These are phyloP conservation scores for Eutrigla gurnardus DNA, from an alignment of 2,797 vertebrate species.

Conservation along the genomic window DNA sequence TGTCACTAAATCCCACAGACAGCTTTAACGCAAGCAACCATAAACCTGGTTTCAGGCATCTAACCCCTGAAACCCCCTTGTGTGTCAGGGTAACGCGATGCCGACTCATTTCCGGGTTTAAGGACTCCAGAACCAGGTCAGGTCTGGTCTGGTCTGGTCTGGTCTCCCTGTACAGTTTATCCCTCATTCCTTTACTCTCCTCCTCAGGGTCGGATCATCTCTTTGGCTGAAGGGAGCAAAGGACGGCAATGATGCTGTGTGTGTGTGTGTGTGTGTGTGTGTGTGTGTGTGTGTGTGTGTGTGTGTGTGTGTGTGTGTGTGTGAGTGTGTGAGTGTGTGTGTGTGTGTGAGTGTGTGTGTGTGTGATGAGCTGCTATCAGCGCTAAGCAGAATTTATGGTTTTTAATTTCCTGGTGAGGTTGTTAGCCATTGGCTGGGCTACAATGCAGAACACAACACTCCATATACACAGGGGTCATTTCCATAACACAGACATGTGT, in stretches of 20 bases:
- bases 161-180: not conserved
- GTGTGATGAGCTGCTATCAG: constrained; percentile 85
- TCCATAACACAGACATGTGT: constrained; percentile 64
- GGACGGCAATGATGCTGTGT: constrained; percentile 1
- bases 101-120: not conserved
- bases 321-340: not conserved
- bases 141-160: not conserved
- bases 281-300: constrained; percentile 14
- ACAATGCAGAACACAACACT: constrained; percentile 92
- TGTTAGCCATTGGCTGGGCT: constrained; percentile 90
- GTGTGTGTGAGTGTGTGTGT: not conserved
- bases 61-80: too few relatives aligned
- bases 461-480: constrained; percentile 91
- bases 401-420: constrained; percentile 97
- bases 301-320: constrained; percentile 39
- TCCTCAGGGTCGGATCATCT: constrained; percentile 2
- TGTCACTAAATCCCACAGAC: too few relatives aligned
- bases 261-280: constrained; percentile 31
- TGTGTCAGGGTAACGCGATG: not conserved
- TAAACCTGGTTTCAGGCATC: too few relatives aligned
- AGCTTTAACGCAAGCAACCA: too few relatives aligned
- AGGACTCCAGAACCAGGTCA: not conserved
- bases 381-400: constrained; percentile 97
- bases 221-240: constrained; percentile 1
- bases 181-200: constrained; percentile 22